phyloP scores from a whole-genome alignment of 2,888 invertebrate genomes.

The Oscheius sp. region DNA sequence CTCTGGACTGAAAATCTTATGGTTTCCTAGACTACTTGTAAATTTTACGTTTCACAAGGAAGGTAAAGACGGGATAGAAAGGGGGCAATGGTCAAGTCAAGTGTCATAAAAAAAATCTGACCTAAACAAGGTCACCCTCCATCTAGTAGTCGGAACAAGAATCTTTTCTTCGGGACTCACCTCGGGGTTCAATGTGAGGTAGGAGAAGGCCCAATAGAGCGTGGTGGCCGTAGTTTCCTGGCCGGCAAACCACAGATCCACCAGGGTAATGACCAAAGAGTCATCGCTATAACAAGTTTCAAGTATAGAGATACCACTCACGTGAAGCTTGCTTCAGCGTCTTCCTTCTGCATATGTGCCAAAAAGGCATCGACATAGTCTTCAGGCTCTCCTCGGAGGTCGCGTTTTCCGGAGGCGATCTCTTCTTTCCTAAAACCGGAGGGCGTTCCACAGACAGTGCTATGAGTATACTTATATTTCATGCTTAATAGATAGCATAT shows the following conservation, averaged over 20 bases:
- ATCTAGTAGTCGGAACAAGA: too few relatives aligned
- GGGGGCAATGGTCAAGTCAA: too few relatives aligned
- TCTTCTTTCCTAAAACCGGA: conserved; percentile 3
- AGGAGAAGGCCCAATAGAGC: conserved; percentile 25
- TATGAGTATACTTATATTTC: too few relatives aligned
- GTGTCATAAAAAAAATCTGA: too few relatives aligned
- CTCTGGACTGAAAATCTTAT: too few relatives aligned
- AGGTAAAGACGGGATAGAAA: too few relatives aligned
- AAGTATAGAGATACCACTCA: background rate
- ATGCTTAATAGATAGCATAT: too few relatives aligned
- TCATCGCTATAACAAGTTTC: background rate
- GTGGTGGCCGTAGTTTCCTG: conserved; percentile 24
- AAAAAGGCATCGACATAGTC: conserved; percentile 26
- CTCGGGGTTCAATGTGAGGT: conserved; percentile 10
- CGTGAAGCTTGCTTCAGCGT: conserved; percentile 15
- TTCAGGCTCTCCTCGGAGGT: conserved; percentile 15
- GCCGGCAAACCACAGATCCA: conserved; percentile 29
- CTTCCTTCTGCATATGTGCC: conserved; percentile 13
- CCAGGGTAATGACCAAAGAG: conserved; percentile 6
- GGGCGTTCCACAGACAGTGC: too few relatives aligned
- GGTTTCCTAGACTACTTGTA: too few relatives aligned
- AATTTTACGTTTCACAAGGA: too few relatives aligned
- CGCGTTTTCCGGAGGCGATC: conserved; percentile 2
- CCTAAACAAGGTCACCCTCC: too few relatives aligned
- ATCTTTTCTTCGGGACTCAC: background rate